These are phyloP conservation scores for Caenorhabditis zanzibari DNA, from an alignment of 2,888 invertebrate species.

Conservation along the genomic window DNA sequence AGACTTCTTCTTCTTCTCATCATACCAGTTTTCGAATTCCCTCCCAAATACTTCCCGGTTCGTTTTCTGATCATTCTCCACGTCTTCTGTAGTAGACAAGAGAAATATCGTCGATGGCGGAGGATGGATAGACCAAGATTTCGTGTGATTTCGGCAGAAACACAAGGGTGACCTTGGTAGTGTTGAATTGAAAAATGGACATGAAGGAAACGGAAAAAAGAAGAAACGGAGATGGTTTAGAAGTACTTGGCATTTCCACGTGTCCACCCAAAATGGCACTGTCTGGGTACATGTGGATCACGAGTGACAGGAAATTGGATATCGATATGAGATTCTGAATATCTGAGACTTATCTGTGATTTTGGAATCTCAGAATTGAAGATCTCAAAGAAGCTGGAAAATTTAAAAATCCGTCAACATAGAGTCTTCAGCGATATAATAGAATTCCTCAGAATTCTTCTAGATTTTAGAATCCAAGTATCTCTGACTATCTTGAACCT, in stretches of 20 bases:
- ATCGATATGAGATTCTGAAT: too few relatives aligned
- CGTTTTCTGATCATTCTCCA: constrained; percentile 36
- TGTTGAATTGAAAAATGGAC: constrained; percentile 13
- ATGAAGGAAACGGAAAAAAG: not conserved
- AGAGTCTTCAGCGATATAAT: too few relatives aligned
- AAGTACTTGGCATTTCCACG: constrained; percentile 30
- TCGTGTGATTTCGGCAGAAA: constrained; percentile 41
- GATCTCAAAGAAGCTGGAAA: too few relatives aligned
- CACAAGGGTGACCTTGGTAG: constrained; percentile 8
- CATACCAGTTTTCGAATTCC: constrained; percentile 35
- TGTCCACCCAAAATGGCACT: constrained; percentile 5
- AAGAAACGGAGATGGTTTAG: not conserved
- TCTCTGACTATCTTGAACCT: too few relatives aligned
- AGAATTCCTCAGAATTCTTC: too few relatives aligned
- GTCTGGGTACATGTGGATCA: not conserved
- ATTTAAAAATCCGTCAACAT: too few relatives aligned
- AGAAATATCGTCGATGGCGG: not conserved
- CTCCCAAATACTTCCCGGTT: constrained; percentile 38
- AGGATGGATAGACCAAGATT: constrained; percentile 8
- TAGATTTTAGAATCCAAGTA: too few relatives aligned
- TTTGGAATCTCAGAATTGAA: too few relatives aligned
- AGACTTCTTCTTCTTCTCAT: constrained; percentile 21
- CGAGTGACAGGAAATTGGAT: not conserved
- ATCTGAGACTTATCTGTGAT: too few relatives aligned
- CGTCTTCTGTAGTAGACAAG: not conserved